Conservation (phyloP, 2,888 invertebrate species). For the Erebia palarica region DNA sequence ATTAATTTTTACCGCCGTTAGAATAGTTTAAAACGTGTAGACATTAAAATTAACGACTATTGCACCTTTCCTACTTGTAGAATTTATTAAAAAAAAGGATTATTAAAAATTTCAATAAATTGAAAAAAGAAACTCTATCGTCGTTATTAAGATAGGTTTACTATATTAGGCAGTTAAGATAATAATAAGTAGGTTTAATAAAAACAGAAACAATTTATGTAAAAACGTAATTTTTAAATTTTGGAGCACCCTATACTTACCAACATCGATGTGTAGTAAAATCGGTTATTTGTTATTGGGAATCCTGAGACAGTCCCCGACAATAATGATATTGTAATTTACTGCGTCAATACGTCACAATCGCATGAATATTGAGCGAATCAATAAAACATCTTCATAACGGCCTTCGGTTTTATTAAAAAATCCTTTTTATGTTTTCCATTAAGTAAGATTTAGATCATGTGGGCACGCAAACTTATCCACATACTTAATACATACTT, state of each 20-base stretch:
- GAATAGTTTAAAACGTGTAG: too few species aligned
- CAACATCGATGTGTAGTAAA: slow-evolving; percentile 27
- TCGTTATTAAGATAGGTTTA: too few species aligned
- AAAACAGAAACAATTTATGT: too few species aligned
- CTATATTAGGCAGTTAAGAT: too few species aligned
- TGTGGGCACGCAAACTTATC: slow-evolving; percentile 37
- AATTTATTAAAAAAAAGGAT: too few species aligned
- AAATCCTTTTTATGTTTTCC: slow-evolving; percentile 35
- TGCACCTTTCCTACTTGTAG: too few species aligned
- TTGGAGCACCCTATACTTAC: slow-evolving; percentile 42
- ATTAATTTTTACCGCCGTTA: too few species aligned
- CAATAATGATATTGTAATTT: slow-evolving; percentile 54
- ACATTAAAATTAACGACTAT: too few species aligned
- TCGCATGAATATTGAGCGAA: slow-evolving; percentile 28
- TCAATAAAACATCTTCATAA: slow-evolving; percentile 36
- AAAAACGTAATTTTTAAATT: background rate
- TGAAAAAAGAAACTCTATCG: too few species aligned
- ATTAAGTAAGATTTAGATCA: slow-evolving; percentile 41
- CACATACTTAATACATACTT: background rate
- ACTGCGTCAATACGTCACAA: slow-evolving; percentile 44
- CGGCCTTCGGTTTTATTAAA: slow-evolving; percentile 38
- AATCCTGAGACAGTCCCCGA: slow-evolving; percentile 47
- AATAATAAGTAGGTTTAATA: too few species aligned
- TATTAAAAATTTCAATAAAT: too few species aligned
- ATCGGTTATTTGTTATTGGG: slow-evolving; percentile 42